These are phyloP conservation scores for Chaetura pelagica DNA, from an alignment of 2,113 vertebrate species.

Conservation along the genomic window DNA sequence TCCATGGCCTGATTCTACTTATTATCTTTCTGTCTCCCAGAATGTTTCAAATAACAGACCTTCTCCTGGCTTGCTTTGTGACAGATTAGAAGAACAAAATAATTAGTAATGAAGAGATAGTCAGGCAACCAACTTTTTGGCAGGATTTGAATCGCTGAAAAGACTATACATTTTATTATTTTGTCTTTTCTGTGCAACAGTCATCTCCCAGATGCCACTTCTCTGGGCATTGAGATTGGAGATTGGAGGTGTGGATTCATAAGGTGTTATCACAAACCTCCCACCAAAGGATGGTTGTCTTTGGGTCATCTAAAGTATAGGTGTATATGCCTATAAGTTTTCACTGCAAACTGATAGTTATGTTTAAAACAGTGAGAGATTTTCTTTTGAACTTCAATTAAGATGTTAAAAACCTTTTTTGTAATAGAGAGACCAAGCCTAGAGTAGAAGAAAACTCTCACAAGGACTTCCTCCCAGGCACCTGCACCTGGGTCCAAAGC, in stretches of 20 bases:
- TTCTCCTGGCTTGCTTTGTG: not conserved
- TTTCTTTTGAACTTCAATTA: not conserved
- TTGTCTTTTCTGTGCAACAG: not conserved
- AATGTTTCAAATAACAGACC: not conserved
- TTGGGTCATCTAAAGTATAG: not conserved
- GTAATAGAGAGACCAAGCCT: not conserved
- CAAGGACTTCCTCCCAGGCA: not conserved
- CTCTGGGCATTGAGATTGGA: too few species aligned
- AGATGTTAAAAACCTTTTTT: not conserved
- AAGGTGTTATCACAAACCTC: not conserved
- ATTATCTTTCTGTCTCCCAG: not conserved
- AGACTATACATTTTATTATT: not conserved
- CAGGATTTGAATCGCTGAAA: not conserved
- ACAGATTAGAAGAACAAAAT: not conserved
- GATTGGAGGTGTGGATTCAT: not conserved
- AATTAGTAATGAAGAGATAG: not conserved
- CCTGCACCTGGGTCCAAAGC: not conserved
- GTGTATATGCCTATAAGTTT: not conserved
- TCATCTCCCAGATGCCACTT: not conserved
- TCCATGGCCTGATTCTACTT: not conserved
- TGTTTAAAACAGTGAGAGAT: not conserved
- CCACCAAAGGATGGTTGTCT: not conserved
- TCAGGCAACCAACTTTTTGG: not conserved
- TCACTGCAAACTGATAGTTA: not conserved
- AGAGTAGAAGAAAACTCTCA: not conserved